Evolutionary conservation across 1,140 invertebrate species (phyloP).

Genomic region (Drosophila murphyi): DNA sequence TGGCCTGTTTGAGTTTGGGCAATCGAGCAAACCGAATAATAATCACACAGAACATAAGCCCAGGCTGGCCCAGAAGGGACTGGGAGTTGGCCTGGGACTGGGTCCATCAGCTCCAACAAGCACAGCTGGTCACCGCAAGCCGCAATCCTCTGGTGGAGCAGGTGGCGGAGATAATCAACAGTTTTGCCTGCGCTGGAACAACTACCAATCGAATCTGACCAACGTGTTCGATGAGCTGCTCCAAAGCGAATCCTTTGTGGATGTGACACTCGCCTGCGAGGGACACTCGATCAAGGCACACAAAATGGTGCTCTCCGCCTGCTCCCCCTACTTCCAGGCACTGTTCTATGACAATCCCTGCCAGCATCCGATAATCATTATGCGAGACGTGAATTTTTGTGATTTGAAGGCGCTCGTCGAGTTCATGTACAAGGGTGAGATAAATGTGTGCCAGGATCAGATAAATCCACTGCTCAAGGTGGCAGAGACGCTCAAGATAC

Average conservation of each 20-base stretch:
- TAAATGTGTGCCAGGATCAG: constrained; percentile 95
- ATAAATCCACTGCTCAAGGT: constrained; percentile 94
- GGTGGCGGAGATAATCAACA: constrained; percentile 83
- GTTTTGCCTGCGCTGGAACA: constrained; percentile 96
- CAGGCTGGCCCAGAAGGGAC: constrained; percentile 24
- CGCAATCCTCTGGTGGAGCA: background rate
- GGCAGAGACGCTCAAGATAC: constrained; percentile 93
- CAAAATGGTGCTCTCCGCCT: constrained; percentile 96
- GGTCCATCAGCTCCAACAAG: constrained; percentile 6
- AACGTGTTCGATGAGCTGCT: constrained; percentile 96
- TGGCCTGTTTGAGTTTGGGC: constrained; percentile 70
- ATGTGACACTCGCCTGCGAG: constrained; percentile 96
- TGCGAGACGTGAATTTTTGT: constrained; percentile 94
- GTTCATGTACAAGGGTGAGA: constrained; percentile 97
- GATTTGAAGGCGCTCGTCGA: constrained; percentile 95
- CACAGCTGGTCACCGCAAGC: constrained; percentile 24
- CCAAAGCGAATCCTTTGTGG: constrained; percentile 95
- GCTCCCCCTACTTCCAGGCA: constrained; percentile 95
- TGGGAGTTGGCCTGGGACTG: background rate
- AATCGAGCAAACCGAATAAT: background rate
- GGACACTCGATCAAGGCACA: constrained; percentile 96
- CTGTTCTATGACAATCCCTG: constrained; percentile 96
- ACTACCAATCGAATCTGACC: constrained; percentile 95
- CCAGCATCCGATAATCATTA: constrained; percentile 95
- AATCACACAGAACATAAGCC: constrained; percentile 5